These are phyloP conservation scores for Polypterus senegalus DNA, from an alignment of 2,113 vertebrate genomes.

Conservation along the genomic window DNA sequence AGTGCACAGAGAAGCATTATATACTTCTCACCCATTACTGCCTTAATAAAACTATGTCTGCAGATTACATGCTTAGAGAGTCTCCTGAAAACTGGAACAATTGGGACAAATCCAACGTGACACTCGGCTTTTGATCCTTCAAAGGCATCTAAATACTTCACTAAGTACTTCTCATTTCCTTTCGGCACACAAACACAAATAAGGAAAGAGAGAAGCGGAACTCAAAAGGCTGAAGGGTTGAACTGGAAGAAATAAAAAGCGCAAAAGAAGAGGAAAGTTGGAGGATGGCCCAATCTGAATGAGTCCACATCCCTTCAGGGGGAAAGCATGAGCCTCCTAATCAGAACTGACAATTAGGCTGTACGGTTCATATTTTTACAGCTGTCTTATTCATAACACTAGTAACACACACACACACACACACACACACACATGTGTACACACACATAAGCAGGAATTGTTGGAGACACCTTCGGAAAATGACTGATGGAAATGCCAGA, in stretches of 20 bases:
- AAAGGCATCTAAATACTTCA: too few relatives aligned
- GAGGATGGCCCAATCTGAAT: constrained; percentile 30
- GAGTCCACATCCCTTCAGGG: constrained; percentile 37
- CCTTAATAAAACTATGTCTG: too few relatives aligned
- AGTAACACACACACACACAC: constrained; percentile 40
- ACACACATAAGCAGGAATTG: constrained; percentile 43
- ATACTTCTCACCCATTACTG: too few relatives aligned
- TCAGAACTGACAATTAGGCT: constrained; percentile 56
- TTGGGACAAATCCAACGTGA: too few relatives aligned
- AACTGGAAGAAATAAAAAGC: not conserved
- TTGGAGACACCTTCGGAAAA: constrained; percentile 69
- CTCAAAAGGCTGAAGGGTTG: not conserved
- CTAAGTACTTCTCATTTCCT: too few relatives aligned
- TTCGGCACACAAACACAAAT: too few relatives aligned
- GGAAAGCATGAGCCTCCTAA: constrained; percentile 36
- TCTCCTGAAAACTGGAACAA: too few relatives aligned
- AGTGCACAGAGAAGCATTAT: too few relatives aligned
- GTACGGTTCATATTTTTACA: constrained; percentile 67
- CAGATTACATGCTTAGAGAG: too few relatives aligned
- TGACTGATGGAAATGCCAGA: constrained; percentile 66
- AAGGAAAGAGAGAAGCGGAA: too few relatives aligned
- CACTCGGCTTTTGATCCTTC: too few relatives aligned
- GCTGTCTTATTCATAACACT: constrained; percentile 69
- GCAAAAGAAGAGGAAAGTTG: constrained; percentile 18
- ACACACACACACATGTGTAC: constrained; percentile 19